These are phyloP conservation scores for Trachelus stipa DNA, from an alignment of 2,888 invertebrate genomes.

Conservation along the genomic window DNA sequence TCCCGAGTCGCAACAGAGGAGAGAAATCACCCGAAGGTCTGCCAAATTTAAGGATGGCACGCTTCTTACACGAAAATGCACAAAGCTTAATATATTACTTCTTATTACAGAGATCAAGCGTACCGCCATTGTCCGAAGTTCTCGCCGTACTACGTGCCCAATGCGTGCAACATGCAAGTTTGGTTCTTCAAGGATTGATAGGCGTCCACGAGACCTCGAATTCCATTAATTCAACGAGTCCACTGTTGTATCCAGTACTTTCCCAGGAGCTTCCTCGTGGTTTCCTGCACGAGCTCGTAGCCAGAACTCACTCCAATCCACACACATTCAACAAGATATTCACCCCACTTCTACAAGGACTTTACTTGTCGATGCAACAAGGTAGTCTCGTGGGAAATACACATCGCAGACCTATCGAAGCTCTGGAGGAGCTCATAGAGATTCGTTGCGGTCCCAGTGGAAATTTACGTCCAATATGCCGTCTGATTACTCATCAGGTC, in stretches of 20 bases:
- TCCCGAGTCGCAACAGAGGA: conserved; percentile 80
- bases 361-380: conserved; percentile 76
- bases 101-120: conserved; percentile 73
- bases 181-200: conserved; percentile 70
- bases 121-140: conserved; percentile 79
- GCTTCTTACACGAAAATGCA: not conserved
- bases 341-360: conserved; percentile 76
- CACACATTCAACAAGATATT: conserved; percentile 73
- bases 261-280: conserved; percentile 80
- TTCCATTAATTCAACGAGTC: conserved; percentile 70
- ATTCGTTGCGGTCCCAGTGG: conserved; percentile 77
- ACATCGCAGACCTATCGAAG: conserved; percentile 76
- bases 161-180: conserved; percentile 72
- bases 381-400: conserved; percentile 78
- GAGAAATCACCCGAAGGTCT: conserved; percentile 78
- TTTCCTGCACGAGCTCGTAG: conserved; percentile 77
- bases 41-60: not conserved
- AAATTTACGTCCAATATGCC: conserved; percentile 82
- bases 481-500: conserved; percentile 73
- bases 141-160: conserved; percentile 70
- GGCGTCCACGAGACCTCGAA: conserved; percentile 47
- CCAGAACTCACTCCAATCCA: conserved; percentile 73
- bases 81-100: conserved; percentile 21
- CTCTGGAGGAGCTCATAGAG: conserved; percentile 84
- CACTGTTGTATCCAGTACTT: conserved; percentile 77